Percentiles rank a stretch among this genome's conserved stretches.
Evolutionary conservation across 2,113 vertebrate genomes (phyloP).

Genomic region (Alces alces): DNA sequence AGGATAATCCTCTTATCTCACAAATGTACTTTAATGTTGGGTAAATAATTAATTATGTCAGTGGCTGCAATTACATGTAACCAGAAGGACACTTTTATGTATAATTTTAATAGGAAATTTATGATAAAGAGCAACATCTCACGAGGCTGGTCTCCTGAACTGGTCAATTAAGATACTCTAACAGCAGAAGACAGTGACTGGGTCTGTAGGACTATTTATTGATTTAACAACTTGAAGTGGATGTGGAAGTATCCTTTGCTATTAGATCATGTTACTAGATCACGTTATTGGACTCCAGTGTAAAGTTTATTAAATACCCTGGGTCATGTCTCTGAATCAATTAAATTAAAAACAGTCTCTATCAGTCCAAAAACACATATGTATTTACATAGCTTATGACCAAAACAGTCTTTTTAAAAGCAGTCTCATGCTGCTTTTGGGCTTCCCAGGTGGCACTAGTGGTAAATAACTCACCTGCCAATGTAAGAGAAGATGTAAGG

Average conservation of each 20-base stretch:
- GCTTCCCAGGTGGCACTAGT: not conserved
- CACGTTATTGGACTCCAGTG: not conserved
- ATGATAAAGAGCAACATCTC: not conserved
- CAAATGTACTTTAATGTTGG: not conserved
- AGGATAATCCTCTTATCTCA: not conserved
- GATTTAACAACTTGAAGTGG: not conserved
- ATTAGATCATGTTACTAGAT: not conserved
- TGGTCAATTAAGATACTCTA: not conserved
- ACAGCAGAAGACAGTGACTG: not conserved
- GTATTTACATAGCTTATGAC: constrained; percentile 85
- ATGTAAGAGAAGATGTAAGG: not conserved
- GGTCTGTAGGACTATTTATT: not conserved
- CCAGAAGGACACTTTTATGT: not conserved
- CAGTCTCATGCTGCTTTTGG: constrained; percentile 72
- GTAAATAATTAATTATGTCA: not conserved
- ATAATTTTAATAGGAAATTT: not conserved
- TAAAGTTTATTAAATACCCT: not conserved
- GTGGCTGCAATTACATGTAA: constrained; percentile 14
- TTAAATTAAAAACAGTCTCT: not conserved
- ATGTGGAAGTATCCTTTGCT: not conserved
- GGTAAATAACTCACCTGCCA: not conserved
- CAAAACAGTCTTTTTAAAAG: constrained; percentile 85
- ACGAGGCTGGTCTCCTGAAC: not conserved
- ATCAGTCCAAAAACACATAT: not conserved
- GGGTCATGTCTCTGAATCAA: not conserved